These are phyloP conservation scores for Heliconius ismenius DNA, from an alignment of 2,888 invertebrate species.

Conservation along the genomic window DNA sequence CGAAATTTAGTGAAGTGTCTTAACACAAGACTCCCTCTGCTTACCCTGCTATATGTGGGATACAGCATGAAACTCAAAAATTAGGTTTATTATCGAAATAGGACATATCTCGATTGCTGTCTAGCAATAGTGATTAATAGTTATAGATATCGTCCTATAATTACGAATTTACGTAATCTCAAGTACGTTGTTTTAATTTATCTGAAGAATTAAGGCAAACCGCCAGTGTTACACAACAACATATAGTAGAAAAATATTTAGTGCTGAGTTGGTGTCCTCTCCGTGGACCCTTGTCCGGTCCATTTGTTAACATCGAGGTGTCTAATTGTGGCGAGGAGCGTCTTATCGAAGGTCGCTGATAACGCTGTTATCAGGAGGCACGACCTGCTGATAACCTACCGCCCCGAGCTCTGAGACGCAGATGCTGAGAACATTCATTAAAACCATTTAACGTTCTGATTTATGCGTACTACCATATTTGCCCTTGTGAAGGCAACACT, in stretches of 20 bases:
- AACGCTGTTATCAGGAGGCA: constrained; percentile 34
- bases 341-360: constrained; percentile 37
- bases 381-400: constrained; percentile 34
- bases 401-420: not conserved
- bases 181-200: not conserved
- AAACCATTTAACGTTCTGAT: constrained; percentile 6
- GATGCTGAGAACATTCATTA: constrained; percentile 2
- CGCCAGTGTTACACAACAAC: not conserved
- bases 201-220: not conserved
- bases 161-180: not conserved
- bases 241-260: not conserved
- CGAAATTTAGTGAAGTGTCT: no score
- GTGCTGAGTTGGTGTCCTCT: not conserved
- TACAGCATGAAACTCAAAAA: no score
- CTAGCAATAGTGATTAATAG: not conserved
- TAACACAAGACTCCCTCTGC: no score
- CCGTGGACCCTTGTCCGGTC: constrained; percentile 9
- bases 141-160: not conserved
- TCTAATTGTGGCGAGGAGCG: constrained; percentile 21
- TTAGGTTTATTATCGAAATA: not conserved
- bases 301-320: constrained; percentile 7
- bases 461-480: not conserved
- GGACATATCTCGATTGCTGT: not conserved
- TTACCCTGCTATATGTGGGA: no score
- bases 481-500: constrained; percentile 16